Base-by-base conservation (phyloP, 2,113 vertebrate genomes). In the Cercopithecus mona region DNA sequence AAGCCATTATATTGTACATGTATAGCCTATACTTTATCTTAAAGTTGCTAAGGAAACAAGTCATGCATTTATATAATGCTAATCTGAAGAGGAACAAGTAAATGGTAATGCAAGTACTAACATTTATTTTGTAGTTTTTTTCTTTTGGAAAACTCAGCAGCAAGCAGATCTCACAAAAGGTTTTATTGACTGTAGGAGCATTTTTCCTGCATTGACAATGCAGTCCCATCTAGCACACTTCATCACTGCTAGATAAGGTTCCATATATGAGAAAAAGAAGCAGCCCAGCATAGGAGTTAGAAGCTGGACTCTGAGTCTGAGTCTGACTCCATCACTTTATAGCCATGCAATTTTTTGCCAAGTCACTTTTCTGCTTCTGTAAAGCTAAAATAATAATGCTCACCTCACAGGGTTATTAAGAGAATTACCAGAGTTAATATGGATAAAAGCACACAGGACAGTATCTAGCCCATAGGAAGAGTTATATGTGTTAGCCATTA, bases 261-360 rank as follows among this genome's bases (percentile, higher is more conserved):
- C 35, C 66, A 1, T 32, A 1, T 4, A 16, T 11, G 25, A 92
- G 66, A 38, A 57, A 73, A 30, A 40, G 30, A 12, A n/a, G 30
- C 17, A 38, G 23, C 5, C 5, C 3, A 25, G 45, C 32, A 0
- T 0, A 3, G 1, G 30, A 50, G 45, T 4, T 6, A 9, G 25
- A n/a, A 79, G 27, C 2, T 48, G 23, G 22, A 23, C 61, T 52
- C 38, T 4, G 50, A 35, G 27, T 5, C 38, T 55, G 45, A 40
- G 27, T 61, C 18, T n/a, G 59, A 64, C 14, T 20, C 27, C 0
- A 2, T 40, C 7, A 17, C 16, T 38, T 35, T 35, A 9, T 0
- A 32, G 82, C 25, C 30, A 3, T 2, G 27, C 18, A 75, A n/a
- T 73, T 52, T 59, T 81, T 59, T 23, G 43, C 40, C 20, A 70